Conservation (phyloP, 2,113 vertebrate species). For the Oryzias melastigma region DNA sequence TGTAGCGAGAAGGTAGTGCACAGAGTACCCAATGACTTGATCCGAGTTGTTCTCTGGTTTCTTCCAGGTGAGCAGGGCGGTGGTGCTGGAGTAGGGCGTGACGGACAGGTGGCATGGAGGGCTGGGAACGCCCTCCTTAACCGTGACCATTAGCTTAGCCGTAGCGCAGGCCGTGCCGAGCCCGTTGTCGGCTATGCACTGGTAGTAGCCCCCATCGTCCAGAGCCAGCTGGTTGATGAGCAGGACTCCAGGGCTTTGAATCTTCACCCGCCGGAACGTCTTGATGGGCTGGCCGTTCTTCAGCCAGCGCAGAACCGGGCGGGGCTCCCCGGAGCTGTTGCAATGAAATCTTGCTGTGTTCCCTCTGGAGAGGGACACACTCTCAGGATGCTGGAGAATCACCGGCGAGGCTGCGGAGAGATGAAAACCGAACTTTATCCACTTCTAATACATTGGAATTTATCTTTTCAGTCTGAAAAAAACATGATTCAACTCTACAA, state of each 20-base stretch:
- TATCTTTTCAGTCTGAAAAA: too few species aligned
- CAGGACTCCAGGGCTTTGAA: constrained; percentile 86
- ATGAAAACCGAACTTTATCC: neutral
- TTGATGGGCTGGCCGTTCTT: constrained; percentile 85
- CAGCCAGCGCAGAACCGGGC: constrained; percentile 85
- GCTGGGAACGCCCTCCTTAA: constrained; percentile 92
- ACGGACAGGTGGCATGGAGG: constrained; percentile 85
- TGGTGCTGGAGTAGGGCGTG: constrained; percentile 86
- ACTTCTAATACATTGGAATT: too few species aligned
- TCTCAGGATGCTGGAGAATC: constrained; percentile 92
- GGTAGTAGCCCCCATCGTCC: constrained; percentile 94
- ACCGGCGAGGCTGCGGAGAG: constrained; percentile 82
- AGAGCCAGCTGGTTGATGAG: constrained; percentile 95
- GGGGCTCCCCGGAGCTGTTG: constrained; percentile 89
- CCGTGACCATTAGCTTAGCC: constrained; percentile 88
- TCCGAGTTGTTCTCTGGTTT: constrained; percentile 89
- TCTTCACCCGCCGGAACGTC: constrained; percentile 88
- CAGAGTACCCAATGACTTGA: constrained; percentile 95
- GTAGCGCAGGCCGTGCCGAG: constrained; percentile 90
- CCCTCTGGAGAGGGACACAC: constrained; percentile 88
- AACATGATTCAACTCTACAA: too few species aligned
- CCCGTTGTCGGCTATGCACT: constrained; percentile 92
- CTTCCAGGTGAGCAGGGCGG: constrained; percentile 89
- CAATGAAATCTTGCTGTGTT: constrained; percentile 95
- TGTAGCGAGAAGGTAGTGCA: constrained; percentile 89